Evolutionary conservation across 2,888 invertebrate species (phyloP).

Genomic region (Polydrusus tereticollis): DNA sequence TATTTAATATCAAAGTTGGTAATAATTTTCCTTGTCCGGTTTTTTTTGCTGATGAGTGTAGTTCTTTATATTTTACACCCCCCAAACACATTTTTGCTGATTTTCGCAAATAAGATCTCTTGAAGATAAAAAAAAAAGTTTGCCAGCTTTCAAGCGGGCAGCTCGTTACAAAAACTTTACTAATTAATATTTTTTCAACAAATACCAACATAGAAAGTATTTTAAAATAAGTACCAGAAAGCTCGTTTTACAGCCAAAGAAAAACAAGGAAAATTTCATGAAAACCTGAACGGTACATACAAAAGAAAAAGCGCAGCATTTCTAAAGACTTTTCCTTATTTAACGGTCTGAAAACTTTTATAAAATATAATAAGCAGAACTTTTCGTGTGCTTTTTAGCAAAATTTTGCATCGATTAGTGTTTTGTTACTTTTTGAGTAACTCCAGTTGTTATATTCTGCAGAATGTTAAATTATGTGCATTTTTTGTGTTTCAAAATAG

Average conservation of each 20-base stretch:
- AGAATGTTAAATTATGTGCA: not conserved
- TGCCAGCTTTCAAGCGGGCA: not conserved
- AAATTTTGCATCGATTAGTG: constrained; percentile 39
- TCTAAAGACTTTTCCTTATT: constrained; percentile 48
- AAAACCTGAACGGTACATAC: constrained; percentile 35
- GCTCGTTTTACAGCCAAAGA: constrained; percentile 34
- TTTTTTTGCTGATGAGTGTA: too few species aligned
- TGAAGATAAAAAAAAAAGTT: too few species aligned
- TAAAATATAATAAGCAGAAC: constrained; percentile 39
- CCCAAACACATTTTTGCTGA: too few species aligned
- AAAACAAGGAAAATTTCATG: constrained; percentile 41
- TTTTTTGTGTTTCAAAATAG: too few species aligned
- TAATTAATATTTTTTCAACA: constrained; percentile 45
- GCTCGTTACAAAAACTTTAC: constrained; percentile 29
- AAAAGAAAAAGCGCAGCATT: constrained; percentile 34
- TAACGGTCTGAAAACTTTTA: constrained; percentile 53
- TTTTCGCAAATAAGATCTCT: too few species aligned
- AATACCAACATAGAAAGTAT: constrained; percentile 39
- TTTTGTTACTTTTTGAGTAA: constrained; percentile 10
- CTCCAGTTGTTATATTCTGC: not conserved
- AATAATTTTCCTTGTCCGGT: too few species aligned
- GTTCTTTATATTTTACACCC: too few species aligned
- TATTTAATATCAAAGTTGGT: too few species aligned
- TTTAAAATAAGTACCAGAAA: constrained; percentile 29
- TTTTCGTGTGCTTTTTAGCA: constrained; percentile 20